Percentiles rank a stretch among this genome's conserved stretches.
Evolutionary conservation across 1,140 invertebrate species (phyloP).

Genomic region (Rhopalosiphum padi): DNA sequence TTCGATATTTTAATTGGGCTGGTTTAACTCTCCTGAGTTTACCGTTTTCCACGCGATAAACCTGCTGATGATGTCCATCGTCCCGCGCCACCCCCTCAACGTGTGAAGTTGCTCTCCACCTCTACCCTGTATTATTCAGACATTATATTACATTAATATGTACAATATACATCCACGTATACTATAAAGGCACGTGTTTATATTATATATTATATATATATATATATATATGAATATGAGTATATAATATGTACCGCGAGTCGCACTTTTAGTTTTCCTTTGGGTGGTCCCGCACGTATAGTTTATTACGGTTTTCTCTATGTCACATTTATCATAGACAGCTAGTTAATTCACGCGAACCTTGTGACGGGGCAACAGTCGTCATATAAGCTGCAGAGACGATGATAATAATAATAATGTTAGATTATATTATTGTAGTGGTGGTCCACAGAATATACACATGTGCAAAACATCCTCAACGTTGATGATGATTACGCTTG

Average conservation of each 20-base stretch:
- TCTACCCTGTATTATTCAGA: not conserved
- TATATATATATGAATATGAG: not conserved
- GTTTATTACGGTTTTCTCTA: conserved; percentile 41
- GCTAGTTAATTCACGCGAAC: conserved; percentile 16
- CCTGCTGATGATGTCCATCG: conserved; percentile 9
- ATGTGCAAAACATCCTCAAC: not conserved
- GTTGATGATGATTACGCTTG: not conserved
- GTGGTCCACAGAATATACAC: not conserved
- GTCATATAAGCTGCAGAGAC: not conserved
- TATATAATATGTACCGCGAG: not conserved
- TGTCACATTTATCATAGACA: conserved; percentile 48
- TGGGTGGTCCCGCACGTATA: conserved; percentile 39
- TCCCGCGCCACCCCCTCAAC: not conserved
- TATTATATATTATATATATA: not conserved
- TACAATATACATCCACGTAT: not conserved
- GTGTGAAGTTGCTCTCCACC: not conserved
- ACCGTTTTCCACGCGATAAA: conserved; percentile 49
- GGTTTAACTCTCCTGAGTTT: conserved; percentile 28
- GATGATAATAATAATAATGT: not conserved
- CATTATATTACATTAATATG: not conserved
- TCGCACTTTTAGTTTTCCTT: conserved; percentile 28
- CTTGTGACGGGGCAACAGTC: not conserved
- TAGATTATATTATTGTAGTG: not conserved
- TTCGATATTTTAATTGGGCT: conserved; percentile 54
- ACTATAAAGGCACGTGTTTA: not conserved